phyloP scores from a whole-genome alignment of 2,888 invertebrate genomes.

The Eupithecia inturbata region DNA sequence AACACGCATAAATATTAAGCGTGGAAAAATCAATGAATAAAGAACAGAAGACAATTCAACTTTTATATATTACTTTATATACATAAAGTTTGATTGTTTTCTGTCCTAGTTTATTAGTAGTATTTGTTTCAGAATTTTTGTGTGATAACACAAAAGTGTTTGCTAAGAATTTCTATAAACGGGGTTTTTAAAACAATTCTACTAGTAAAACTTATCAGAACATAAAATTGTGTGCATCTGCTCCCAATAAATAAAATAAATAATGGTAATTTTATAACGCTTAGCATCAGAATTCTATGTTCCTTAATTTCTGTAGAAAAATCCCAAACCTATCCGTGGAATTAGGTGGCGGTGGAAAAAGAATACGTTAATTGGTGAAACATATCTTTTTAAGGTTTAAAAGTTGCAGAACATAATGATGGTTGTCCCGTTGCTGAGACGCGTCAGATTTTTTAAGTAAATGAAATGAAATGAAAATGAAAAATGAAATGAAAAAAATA shows the following conservation, averaged over 20 bases:
- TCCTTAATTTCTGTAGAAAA: background rate
- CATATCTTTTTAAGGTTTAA: background rate
- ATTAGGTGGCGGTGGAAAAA: background rate
- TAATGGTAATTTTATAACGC: background rate
- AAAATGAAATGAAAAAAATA: no score
- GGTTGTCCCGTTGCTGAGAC: constrained; percentile 11
- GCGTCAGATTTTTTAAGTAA: constrained; percentile 5
- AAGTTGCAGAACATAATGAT: background rate
- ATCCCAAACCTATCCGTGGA: background rate
- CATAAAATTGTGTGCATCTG: background rate
- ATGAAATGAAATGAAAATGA: no score
- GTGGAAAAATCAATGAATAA: background rate
- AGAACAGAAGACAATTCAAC: background rate
- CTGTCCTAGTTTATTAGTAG: no score
- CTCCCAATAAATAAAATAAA: background rate
- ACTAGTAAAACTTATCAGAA: background rate
- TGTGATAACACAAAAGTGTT: background rate
- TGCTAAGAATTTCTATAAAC: background rate
- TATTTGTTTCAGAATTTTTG: background rate
- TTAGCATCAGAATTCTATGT: background rate
- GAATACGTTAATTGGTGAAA: background rate
- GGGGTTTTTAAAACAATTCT: background rate
- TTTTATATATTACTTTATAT: background rate
- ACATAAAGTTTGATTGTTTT: no score
- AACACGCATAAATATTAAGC: background rate